phyloP scores from a whole-genome alignment of 1,140 invertebrate genomes.

The Mizuhopecten yessoensis region DNA sequence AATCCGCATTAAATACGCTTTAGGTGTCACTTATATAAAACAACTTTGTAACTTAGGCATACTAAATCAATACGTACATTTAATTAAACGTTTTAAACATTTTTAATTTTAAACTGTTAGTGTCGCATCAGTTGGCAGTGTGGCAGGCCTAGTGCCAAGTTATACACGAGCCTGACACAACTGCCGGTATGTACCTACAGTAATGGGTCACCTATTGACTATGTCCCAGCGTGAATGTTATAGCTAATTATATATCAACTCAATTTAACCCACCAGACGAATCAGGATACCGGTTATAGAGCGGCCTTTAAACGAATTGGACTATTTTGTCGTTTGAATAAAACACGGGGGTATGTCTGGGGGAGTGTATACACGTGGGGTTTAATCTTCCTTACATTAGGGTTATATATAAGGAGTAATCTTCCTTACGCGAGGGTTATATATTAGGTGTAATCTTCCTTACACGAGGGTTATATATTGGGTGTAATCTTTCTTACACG shows the following conservation, averaged over 20 bases:
- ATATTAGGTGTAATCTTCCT: too few relatives aligned
- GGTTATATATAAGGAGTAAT: too few relatives aligned
- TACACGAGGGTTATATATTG: too few relatives aligned
- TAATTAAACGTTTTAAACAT: not conserved
- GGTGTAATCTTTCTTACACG: too few relatives aligned
- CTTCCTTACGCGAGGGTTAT: too few relatives aligned
- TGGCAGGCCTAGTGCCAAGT: not conserved
- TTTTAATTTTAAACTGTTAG: not conserved
- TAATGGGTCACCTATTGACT: not conserved
- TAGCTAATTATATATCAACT: conserved; percentile 8
- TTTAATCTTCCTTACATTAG: too few relatives aligned
- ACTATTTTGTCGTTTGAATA: not conserved
- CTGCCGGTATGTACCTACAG: not conserved
- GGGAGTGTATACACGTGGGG: too few relatives aligned
- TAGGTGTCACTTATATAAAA: too few relatives aligned
- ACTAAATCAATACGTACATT: too few relatives aligned
- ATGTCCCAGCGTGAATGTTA: not conserved
- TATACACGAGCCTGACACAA: not conserved
- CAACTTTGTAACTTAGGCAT: too few relatives aligned
- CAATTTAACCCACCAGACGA: not conserved
- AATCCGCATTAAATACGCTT: not conserved
- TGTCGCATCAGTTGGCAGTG: not conserved
- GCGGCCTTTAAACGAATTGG: not conserved
- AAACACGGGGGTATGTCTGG: not conserved
- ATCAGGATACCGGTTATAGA: not conserved